Evolutionary conservation across 2,797 vertebrate genomes (phyloP).

Genomic region (Sebastes alutus): DNA sequence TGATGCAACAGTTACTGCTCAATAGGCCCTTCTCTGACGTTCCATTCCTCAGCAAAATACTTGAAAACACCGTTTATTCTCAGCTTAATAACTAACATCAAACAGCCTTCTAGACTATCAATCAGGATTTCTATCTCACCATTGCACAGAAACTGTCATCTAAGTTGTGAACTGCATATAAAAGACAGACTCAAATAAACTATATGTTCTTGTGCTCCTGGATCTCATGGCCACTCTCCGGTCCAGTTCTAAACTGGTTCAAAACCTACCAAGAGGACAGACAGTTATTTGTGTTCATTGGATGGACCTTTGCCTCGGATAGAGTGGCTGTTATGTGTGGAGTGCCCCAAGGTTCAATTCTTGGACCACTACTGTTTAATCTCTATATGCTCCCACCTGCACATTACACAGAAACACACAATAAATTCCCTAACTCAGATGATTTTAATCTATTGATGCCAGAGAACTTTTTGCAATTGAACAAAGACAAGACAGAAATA

Average conservation of each 20-base stretch:
- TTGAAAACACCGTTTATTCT: neutral
- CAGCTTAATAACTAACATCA: neutral
- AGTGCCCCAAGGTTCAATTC: neutral
- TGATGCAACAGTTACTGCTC: neutral
- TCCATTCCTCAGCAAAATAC: neutral
- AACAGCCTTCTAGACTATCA: neutral
- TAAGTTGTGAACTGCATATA: neutral
- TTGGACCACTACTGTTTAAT: neutral
- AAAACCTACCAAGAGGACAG: neutral
- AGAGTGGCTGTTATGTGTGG: neutral
- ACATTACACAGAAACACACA: neutral
- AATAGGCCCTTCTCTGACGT: neutral
- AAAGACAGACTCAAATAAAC: neutral
- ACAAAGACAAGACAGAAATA: neutral
- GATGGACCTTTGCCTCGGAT: neutral
- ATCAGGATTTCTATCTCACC: neutral
- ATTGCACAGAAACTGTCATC: neutral
- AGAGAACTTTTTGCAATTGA: neutral
- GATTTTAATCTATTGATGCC: neutral
- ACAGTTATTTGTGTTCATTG: neutral
- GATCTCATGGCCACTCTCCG: neutral
- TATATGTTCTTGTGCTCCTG: neutral
- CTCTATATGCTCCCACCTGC: neutral
- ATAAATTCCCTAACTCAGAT: neutral
- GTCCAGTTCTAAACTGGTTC: neutral